Conservation (phyloP, 2,113 vertebrate species). For the Triplophysa tibetana region DNA sequence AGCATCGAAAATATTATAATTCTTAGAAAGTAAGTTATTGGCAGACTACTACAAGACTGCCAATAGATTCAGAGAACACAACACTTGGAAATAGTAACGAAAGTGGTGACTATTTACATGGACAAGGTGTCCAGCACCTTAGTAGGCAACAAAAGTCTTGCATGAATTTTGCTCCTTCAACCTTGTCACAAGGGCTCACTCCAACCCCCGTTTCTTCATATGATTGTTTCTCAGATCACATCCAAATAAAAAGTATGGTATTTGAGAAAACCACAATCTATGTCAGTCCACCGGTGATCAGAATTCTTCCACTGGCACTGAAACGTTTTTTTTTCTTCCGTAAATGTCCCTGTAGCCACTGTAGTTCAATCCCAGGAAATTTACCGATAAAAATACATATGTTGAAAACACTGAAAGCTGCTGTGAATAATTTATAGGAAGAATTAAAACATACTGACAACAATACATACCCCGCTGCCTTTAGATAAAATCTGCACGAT, state of each 20-base stretch:
- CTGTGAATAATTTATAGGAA: neutral
- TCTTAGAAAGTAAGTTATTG: slow-evolving; percentile 1
- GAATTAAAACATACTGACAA: neutral
- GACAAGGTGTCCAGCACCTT: slow-evolving; percentile 41
- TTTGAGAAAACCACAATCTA: neutral
- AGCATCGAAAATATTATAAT: neutral
- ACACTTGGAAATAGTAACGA: slow-evolving; percentile 35
- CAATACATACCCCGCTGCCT: neutral
- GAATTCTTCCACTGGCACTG: neutral
- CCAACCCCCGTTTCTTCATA: neutral
- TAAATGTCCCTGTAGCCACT: too few species aligned
- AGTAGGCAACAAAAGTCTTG: slow-evolving; percentile 6
- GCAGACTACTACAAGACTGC: slow-evolving; percentile 13
- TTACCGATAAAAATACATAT: too few species aligned
- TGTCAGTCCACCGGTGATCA: neutral
- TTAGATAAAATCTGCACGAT: neutral
- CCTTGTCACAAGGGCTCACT: neutral
- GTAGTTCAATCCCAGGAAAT: too few species aligned
- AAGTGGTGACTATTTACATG: slow-evolving; percentile 35
- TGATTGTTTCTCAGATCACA: neutral
- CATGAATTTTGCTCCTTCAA: neutral
- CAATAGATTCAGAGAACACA: slow-evolving; percentile 41
- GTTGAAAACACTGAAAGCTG: too few species aligned
- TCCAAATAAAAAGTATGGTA: neutral
- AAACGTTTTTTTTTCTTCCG: too few species aligned